A percentile compares a stretch with the other conserved stretches of the same genome.
Evolutionary conservation across 2,113 vertebrate species (phyloP).

Genomic region (Podilymbus podiceps): DNA sequence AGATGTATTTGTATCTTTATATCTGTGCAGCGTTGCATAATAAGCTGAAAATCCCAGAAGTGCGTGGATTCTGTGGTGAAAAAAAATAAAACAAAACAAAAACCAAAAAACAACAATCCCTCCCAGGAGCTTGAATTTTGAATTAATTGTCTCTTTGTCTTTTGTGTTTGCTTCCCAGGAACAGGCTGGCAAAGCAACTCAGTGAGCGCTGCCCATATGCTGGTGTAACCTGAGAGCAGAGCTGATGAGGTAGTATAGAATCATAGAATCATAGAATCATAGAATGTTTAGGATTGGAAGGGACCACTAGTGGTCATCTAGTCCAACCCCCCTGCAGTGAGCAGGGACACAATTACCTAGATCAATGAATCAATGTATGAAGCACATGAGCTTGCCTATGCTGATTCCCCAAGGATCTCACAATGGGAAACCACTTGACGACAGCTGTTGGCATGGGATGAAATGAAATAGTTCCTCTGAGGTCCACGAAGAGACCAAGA

Average conservation of each 20-base stretch:
- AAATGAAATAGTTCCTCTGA: background rate
- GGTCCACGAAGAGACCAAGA: background rate
- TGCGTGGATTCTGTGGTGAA: background rate
- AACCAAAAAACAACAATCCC: background rate
- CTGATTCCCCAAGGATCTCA: background rate
- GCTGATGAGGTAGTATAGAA: fast-evolving
- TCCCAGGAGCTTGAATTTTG: background rate
- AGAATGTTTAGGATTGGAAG: too few species aligned
- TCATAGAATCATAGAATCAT: too few species aligned
- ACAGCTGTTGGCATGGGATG: background rate
- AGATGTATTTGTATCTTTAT: constrained; percentile 5
- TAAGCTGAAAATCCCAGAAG: constrained; percentile 4
- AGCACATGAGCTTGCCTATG: background rate
- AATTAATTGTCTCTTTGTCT: background rate
- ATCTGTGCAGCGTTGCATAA: background rate
- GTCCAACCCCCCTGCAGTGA: too few species aligned
- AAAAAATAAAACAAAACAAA: background rate
- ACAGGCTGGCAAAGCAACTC: background rate
- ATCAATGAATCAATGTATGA: too few species aligned
- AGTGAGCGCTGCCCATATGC: background rate
- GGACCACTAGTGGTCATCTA: too few species aligned
- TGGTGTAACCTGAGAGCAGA: background rate
- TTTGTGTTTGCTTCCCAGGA: background rate
- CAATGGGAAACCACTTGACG: background rate
- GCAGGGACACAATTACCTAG: too few species aligned